Evolutionary conservation across 2,797 vertebrate species (phyloP).

Genomic region (Lateolabrax maculatus): DNA sequence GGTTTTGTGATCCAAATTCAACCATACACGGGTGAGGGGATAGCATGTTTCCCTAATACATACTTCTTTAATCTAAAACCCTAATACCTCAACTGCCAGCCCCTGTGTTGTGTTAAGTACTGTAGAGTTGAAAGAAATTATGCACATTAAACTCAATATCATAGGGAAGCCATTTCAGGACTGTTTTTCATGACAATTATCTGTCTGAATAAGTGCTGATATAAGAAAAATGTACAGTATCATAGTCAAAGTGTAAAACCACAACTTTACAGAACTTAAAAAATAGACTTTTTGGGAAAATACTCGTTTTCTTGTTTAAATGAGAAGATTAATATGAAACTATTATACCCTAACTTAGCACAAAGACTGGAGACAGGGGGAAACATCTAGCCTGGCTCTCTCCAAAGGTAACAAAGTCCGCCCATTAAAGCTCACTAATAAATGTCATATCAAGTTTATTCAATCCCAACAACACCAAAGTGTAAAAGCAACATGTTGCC

Average conservation of each 20-base stretch:
- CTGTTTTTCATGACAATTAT: too few species aligned
- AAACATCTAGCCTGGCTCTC: too few species aligned
- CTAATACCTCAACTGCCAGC: not conserved
- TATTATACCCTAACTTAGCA: not conserved
- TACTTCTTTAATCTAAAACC: constrained; percentile 6
- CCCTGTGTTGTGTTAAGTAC: too few species aligned
- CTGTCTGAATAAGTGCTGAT: not conserved
- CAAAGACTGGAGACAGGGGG: not conserved
- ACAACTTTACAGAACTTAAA: too few species aligned
- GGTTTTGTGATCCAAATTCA: constrained; percentile 50
- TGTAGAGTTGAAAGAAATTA: not conserved
- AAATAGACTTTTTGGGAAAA: not conserved
- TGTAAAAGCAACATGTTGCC: too few species aligned
- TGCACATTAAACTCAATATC: not conserved
- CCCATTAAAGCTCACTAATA: not conserved
- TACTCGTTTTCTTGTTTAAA: not conserved
- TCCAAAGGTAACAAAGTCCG: not conserved
- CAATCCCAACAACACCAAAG: not conserved
- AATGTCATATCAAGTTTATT: not conserved
- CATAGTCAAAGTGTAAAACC: too few species aligned
- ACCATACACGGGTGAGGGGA: constrained; percentile 34
- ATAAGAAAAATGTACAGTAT: not conserved
- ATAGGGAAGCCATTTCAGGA: not conserved
- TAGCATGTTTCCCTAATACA: constrained; percentile 4
- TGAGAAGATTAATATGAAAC: not conserved